Conservation (phyloP, 2,888 invertebrate species). For the Plebejus anna region DNA sequence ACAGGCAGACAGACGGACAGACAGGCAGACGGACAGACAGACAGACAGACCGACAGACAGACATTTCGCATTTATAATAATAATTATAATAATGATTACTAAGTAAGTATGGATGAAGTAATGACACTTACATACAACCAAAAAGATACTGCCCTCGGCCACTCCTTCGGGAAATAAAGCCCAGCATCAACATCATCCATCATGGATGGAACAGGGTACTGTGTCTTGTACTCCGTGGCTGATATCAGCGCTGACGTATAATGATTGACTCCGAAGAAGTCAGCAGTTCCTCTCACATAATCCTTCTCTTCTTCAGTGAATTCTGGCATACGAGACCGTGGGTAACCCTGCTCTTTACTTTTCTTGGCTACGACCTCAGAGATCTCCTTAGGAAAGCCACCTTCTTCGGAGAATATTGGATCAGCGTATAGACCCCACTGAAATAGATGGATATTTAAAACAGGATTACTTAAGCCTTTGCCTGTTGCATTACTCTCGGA, state of each 20-base stretch:
- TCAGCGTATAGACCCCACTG: conserved; percentile 69
- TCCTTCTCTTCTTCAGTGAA: conserved; percentile 46
- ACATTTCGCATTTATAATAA: no score
- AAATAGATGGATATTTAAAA: background rate
- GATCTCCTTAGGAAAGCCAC: conserved; percentile 74
- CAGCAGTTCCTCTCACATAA: conserved; percentile 54
- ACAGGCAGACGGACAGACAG: no score
- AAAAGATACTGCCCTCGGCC: conserved; percentile 48
- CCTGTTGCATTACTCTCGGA: no score
- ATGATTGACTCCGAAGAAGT: conserved; percentile 68
- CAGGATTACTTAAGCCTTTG: no score
- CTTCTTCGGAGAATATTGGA: conserved; percentile 68
- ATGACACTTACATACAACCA: conserved; percentile 48
- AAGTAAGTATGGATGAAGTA: no score
- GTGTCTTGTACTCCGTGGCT: conserved; percentile 31
- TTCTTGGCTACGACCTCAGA: conserved; percentile 60
- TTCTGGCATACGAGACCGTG: conserved; percentile 47
- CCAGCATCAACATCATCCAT: conserved; percentile 48
- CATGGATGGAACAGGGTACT: conserved; percentile 43
- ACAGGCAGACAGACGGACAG: no score
- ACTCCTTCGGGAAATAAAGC: conserved; percentile 39
- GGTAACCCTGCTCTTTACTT: conserved; percentile 47
- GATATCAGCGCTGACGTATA: conserved; percentile 57
- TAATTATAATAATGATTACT: no score
- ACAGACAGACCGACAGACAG: no score